These are phyloP conservation scores for Diprion similis DNA, from an alignment of 1,140 invertebrate genomes.

Conservation along the genomic window DNA sequence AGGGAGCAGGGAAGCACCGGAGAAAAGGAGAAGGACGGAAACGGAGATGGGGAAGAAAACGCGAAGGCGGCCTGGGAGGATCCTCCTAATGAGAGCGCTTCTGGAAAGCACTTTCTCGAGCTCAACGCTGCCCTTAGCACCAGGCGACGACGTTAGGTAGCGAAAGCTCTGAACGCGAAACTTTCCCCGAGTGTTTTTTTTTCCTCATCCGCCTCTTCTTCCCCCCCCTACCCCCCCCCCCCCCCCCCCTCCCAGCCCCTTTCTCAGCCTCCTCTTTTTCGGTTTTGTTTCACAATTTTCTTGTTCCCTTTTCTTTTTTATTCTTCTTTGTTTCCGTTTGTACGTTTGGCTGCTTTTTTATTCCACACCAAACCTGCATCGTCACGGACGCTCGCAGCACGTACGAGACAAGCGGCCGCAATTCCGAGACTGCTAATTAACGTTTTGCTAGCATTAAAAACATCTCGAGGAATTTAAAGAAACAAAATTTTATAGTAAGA, in stretches of 20 bases:
- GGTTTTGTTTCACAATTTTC: background rate
- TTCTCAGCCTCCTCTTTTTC: background rate
- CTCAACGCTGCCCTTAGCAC: background rate
- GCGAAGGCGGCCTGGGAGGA: background rate
- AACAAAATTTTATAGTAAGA: too few species aligned
- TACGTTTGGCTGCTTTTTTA: too few species aligned
- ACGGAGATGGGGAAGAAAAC: background rate
- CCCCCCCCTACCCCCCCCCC: background rate
- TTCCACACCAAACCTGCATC: too few species aligned
- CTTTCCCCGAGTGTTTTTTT: background rate
- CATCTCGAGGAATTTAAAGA: too few species aligned
- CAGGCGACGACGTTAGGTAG: background rate
- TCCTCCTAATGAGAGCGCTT: constrained; percentile 13
- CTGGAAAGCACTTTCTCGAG: background rate
- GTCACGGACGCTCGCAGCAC: too few species aligned
- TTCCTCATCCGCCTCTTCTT: background rate
- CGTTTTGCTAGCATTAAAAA: too few species aligned
- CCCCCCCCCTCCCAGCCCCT: background rate
- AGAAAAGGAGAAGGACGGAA: background rate
- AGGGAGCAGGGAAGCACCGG: too few species aligned
- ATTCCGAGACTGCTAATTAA: too few species aligned
- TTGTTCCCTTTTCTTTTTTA: too few species aligned
- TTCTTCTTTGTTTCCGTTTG: too few species aligned
- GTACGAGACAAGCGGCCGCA: too few species aligned
- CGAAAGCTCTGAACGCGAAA: constrained; percentile 6